These are phyloP conservation scores for Erpetoichthys calabaricus DNA, from an alignment of 2,797 vertebrate genomes.

Conservation along the genomic window DNA sequence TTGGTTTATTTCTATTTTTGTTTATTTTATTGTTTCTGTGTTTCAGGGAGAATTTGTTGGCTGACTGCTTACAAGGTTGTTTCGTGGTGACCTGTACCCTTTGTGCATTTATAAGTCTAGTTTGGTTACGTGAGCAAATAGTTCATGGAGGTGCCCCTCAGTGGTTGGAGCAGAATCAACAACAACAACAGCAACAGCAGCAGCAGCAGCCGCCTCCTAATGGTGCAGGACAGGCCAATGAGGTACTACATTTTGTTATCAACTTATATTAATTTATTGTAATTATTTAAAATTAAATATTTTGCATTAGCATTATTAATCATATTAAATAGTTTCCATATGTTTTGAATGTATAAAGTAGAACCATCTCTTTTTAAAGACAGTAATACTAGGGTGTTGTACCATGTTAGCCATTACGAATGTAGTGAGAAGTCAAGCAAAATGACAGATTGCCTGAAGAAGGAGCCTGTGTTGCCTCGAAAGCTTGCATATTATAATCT, in stretches of 20 bases:
- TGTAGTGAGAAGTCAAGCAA: too few species aligned
- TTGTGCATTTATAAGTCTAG: constrained; percentile 94
- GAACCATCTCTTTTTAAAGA: too few species aligned
- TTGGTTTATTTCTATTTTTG: constrained; percentile 5
- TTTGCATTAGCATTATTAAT: too few species aligned
- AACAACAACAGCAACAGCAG: constrained; percentile 22
- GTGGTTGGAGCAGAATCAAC: constrained; percentile 86
- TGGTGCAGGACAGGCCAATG: constrained; percentile 68
- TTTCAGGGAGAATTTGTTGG: constrained; percentile 85
- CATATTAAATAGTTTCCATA: too few species aligned
- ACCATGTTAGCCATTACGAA: too few species aligned
- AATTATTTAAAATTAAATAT: not conserved
- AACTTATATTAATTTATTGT: too few species aligned
- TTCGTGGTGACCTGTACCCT: constrained; percentile 96
- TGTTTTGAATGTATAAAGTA: too few species aligned
- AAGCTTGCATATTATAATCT: too few species aligned
- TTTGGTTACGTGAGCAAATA: constrained; percentile 95
- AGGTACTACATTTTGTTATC: constrained; percentile 45
- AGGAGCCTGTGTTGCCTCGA: too few species aligned
- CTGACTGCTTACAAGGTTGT: constrained; percentile 94
- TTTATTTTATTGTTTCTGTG: not conserved
- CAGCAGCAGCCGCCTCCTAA: constrained; percentile 66
- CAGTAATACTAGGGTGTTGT: too few species aligned
- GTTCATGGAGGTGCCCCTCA: constrained; percentile 91
- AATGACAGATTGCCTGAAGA: too few species aligned